phyloP scores from a whole-genome alignment of 2,113 vertebrate species.

The Dicentrarchus labrax region DNA sequence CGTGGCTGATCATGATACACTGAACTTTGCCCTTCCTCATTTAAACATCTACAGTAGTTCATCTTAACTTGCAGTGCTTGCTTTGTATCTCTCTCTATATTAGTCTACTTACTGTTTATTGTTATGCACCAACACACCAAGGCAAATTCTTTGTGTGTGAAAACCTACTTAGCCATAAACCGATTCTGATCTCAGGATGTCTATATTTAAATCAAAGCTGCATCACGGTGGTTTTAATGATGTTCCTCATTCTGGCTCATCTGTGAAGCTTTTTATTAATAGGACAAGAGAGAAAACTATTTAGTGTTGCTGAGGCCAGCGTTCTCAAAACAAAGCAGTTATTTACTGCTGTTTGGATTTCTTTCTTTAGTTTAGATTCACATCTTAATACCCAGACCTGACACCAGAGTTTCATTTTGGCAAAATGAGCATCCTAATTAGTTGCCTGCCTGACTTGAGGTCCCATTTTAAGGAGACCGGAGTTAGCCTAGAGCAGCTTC shows the following conservation, averaged over 20 bases:
- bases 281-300: slow-evolving; percentile 1
- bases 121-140: too few relatives aligned
- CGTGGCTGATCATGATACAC: not conserved
- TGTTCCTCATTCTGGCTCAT: not conserved
- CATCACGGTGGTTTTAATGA: not conserved
- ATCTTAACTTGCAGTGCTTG: not conserved
- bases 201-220: not conserved
- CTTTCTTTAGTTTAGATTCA: not conserved
- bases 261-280: not conserved
- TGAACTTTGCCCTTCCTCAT: not conserved
- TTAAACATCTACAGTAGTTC: not conserved
- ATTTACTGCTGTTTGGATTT: not conserved
- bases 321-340: not conserved
- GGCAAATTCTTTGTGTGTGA: too few relatives aligned
- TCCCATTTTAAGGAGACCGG: not conserved
- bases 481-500: not conserved
- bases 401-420: not conserved
- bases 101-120: too few relatives aligned
- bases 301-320: not conserved
- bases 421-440: not conserved
- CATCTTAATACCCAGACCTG: not conserved
- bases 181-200: too few relatives aligned
- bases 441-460: not conserved
- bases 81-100: too few relatives aligned
- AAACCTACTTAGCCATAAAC: too few relatives aligned